Evolutionary conservation across 2,113 vertebrate species (phyloP).

Genomic region (Salvelinus alpinus): DNA sequence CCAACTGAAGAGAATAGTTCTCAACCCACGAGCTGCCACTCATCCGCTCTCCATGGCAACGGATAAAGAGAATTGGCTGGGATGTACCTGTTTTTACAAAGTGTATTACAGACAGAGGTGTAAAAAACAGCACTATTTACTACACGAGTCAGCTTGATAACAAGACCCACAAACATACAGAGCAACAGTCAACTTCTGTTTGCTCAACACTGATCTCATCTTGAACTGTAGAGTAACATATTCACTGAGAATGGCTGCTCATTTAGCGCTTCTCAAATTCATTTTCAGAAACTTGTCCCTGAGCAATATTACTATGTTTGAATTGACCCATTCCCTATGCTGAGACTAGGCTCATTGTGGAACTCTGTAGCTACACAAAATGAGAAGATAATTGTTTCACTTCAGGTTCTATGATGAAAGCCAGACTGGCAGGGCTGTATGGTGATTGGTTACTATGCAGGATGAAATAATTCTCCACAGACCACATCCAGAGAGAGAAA

Average conservation of each 20-base stretch:
- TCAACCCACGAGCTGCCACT: slow-evolving; percentile 10
- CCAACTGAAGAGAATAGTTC: slow-evolving; percentile 1
- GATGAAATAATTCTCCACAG: background rate
- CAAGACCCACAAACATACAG: background rate
- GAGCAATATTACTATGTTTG: no score
- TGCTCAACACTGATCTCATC: background rate
- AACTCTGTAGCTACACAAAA: background rate
- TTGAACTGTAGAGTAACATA: background rate
- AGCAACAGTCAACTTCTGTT: background rate
- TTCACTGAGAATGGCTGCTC: background rate
- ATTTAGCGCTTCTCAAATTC: no score
- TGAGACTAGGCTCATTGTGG: background rate
- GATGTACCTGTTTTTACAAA: background rate
- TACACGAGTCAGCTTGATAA: background rate
- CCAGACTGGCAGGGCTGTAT: background rate
- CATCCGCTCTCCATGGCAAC: background rate
- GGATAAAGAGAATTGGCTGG: background rate
- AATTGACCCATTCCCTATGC: background rate
- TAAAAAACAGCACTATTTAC: no score
- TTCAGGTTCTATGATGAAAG: background rate
- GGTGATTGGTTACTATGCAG: background rate
- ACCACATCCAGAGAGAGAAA: slow-evolving; percentile 11
- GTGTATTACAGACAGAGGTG: background rate
- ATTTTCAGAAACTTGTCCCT: background rate
- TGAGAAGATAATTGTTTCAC: no score